Evolutionary conservation across 2,888 invertebrate genomes (phyloP), one percentile per base, ranked within the genome.

Genomic region (Stenodera caucasica): DNA sequence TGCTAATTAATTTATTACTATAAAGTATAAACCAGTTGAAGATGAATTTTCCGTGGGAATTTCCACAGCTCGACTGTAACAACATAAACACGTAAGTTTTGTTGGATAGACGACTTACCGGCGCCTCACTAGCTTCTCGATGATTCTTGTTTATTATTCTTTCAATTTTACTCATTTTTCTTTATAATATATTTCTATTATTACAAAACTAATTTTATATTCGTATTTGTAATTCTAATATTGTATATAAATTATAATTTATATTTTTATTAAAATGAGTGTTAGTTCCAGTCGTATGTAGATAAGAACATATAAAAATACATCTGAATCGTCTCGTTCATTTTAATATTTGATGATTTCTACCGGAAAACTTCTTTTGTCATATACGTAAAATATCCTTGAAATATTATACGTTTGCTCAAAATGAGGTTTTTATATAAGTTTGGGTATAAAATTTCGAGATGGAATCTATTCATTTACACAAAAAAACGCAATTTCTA

Each of bases 361-460:
- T 49, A 53, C 57, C 54, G 58, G 58, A 57, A 57, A 58, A 56
- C 55, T 65, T 57, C 49, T 55, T 55, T 60, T 66, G 58, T 59
- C 57, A 57, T 53, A 53, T 55, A 60, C 55, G 57, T 62, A 61
- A 61, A 53, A 60, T 64, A 57, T 53, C 55, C 56, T 55, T 60
- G 62, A 66, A 64, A 66, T 66, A 66, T 66, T 66, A 57, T 60
- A 60, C 61, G 64, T 62, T 61, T 52, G 57, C 57, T 64, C 57
- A 61, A 66, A 66, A 66, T 61, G 66, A 66, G 64, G 58, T 66
- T 64, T 66, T 64, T 63, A 65, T 65, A 61, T 61, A 60, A 57
- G 50, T 66, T 55, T 35, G 33, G 55, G 54, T 58, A 64, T 55
- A 55, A 45, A 49, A 54, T 55, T 37, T 26, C 3, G 33, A 60